Evolutionary conservation across 2,797 vertebrate genomes (phyloP).

Genomic region (Sebastes hopkinsi): DNA sequence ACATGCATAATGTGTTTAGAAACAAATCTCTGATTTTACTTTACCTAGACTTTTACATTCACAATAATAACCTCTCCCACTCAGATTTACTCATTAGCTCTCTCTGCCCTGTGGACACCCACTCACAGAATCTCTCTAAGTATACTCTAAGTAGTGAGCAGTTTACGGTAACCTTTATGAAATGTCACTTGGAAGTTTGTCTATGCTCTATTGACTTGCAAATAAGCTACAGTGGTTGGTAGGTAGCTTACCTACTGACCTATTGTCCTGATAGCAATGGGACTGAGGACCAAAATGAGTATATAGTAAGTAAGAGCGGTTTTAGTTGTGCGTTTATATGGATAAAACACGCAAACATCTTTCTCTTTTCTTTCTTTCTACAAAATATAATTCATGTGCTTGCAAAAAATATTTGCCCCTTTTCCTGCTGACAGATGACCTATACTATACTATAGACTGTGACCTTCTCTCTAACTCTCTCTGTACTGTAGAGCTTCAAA

Average conservation of each 20-base stretch:
- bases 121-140: too few relatives aligned
- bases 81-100: too few relatives aligned
- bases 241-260: fast-evolving
- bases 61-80: too few relatives aligned
- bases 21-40: too few relatives aligned
- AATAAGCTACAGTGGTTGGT: too few relatives aligned
- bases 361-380: not conserved
- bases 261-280: not conserved
- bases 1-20: too few relatives aligned
- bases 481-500: slow-evolving; percentile 82
- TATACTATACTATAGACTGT: not conserved
- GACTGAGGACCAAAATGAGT: not conserved
- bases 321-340: not conserved
- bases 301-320: not conserved
- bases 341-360: not conserved
- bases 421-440: not conserved
- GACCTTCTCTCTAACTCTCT: not conserved
- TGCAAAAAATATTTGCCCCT: not conserved
- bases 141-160: fast-evolving
- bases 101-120: too few relatives aligned
- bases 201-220: too few relatives aligned
- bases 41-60: too few relatives aligned
- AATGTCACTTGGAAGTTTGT: too few relatives aligned
- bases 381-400: not conserved
- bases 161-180: too few relatives aligned